A percentile compares a stretch with the other conserved stretches of the same genome.
Conservation (phyloP, 1,140 invertebrate species). For the Choristoneura fumiferana region DNA sequence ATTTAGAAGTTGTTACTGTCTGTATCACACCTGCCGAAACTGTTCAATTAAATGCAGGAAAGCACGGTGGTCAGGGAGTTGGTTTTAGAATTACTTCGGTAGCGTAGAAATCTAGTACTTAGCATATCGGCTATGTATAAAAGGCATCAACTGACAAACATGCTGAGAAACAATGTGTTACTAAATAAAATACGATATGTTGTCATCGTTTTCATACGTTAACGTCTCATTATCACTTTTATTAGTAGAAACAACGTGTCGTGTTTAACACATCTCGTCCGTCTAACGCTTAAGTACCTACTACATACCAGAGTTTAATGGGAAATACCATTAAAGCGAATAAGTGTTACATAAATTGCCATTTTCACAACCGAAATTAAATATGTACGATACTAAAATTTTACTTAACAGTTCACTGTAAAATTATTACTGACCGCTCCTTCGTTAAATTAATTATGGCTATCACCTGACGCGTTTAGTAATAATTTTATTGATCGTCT, state of each 20-base stretch:
- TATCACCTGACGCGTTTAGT: slow-evolving; percentile 30
- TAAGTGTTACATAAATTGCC: slow-evolving; percentile 73
- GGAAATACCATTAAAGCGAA: slow-evolving; percentile 65
- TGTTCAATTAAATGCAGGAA: too few species aligned
- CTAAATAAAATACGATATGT: slow-evolving; percentile 50
- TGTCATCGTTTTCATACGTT: slow-evolving; percentile 42
- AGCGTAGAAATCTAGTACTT: too few species aligned
- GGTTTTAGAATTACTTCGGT: too few species aligned
- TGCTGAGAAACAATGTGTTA: neutral
- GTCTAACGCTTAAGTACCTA: slow-evolving; percentile 55
- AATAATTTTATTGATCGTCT: slow-evolving; percentile 54
- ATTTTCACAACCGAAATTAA: slow-evolving; percentile 79
- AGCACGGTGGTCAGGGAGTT: too few species aligned
- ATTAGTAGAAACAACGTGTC: slow-evolving; percentile 57
- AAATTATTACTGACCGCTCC: slow-evolving; percentile 51
- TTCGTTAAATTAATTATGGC: slow-evolving; percentile 1
- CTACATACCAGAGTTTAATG: slow-evolving; percentile 48
- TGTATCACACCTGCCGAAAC: too few species aligned
- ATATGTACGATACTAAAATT: slow-evolving; percentile 67
- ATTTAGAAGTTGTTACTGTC: too few species aligned
- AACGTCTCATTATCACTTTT: slow-evolving; percentile 55
- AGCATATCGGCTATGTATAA: too few species aligned
- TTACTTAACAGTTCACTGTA: slow-evolving; percentile 62
- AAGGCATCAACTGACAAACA: too few species aligned
- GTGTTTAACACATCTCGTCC: slow-evolving; percentile 71